Evolutionary conservation across 2,888 invertebrate genomes (phyloP).

Genomic region (Zeuzera pyrina): DNA sequence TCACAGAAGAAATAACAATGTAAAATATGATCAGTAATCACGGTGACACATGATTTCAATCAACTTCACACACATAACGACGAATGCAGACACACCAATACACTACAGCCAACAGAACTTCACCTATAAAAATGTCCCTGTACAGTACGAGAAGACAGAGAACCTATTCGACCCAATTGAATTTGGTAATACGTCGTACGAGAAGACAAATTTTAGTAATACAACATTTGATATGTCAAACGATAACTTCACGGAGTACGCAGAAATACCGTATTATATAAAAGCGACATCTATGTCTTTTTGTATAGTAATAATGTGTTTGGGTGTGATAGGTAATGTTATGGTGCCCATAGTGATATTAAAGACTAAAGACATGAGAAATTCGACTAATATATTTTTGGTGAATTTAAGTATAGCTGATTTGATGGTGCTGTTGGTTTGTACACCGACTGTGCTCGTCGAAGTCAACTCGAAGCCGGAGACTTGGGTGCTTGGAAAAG

Average conservation of each 20-base stretch:
- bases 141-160: slow-evolving; percentile 20
- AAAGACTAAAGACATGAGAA: slow-evolving; percentile 94
- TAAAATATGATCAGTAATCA: too few species aligned
- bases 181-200: slow-evolving; percentile 26
- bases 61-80: slow-evolving; percentile 44
- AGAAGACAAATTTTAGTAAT: slow-evolving; percentile 28
- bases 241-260: slow-evolving; percentile 55
- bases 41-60: slow-evolving; percentile 68
- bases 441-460: slow-evolving; percentile 94
- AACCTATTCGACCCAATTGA: slow-evolving; percentile 9
- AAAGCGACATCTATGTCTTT: slow-evolving; percentile 90
- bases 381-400: slow-evolving; percentile 95
- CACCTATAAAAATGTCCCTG: slow-evolving; percentile 35
- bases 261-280: slow-evolving; percentile 87
- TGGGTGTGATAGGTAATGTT: slow-evolving; percentile 93
- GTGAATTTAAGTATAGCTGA: slow-evolving; percentile 95
- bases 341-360: slow-evolving; percentile 95
- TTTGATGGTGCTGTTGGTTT: slow-evolving; percentile 90
- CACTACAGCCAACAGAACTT: slow-evolving; percentile 27
- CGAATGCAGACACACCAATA: slow-evolving; percentile 32
- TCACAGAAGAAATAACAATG: too few species aligned
- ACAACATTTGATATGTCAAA: slow-evolving; percentile 31
- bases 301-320: slow-evolving; percentile 89
- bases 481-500: slow-evolving; percentile 92
- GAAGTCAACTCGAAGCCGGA: slow-evolving; percentile 94